Base-by-base conservation (phyloP, 2,888 invertebrate species). In the Barypeithes pellucidus region DNA sequence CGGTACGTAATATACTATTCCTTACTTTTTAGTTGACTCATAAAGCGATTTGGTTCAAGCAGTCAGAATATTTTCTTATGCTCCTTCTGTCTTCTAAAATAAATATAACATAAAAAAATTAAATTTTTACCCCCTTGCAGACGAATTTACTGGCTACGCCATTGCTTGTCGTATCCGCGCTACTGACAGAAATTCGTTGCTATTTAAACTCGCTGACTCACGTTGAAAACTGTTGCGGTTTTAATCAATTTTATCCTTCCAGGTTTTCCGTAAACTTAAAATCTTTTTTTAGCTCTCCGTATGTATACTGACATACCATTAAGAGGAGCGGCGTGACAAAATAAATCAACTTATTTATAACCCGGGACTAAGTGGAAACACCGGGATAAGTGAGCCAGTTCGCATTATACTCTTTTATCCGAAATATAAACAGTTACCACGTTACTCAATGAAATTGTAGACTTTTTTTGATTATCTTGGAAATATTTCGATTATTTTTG, bases 271-370 rank as follows among this genome's bases (percentile, higher is more conserved):
- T 24, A 60, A 54, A 73, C 41, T 33, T 29, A 70, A 67, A 66
- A 66, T 69, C 73, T 73, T 63, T 73, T 73, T 73, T 68, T 73
- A 73, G 73, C 59, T 16, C 12, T 8, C 16, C 11, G 12, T 16
- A 20, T 54, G 54, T 54, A 33, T 54, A 33, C 29, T 22, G 24
- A 52, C 47, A 47, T 47, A 43, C 33, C 9, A 29, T 29, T 60
- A 59, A 68, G 72, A 72, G 73, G 73, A 73, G 68, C 73, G 73
- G 36, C 74, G 70, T 70, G 74, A 74, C 74, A 74, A 74, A 74
- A 71, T 74, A 74, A 74, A 74, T 74, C 70, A 74, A 74, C 71
- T 70, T 74, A 74, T 74, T 74, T 74, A 74, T 74, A 74, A 71
- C 74, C 50, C 62, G 65, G 47, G 39, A 57, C 74, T 74, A 74